Percentiles rank a stretch among this genome's conserved stretches.
Conservation (phyloP, 2,888 invertebrate genomes). For the Anthoptus insignis region DNA sequence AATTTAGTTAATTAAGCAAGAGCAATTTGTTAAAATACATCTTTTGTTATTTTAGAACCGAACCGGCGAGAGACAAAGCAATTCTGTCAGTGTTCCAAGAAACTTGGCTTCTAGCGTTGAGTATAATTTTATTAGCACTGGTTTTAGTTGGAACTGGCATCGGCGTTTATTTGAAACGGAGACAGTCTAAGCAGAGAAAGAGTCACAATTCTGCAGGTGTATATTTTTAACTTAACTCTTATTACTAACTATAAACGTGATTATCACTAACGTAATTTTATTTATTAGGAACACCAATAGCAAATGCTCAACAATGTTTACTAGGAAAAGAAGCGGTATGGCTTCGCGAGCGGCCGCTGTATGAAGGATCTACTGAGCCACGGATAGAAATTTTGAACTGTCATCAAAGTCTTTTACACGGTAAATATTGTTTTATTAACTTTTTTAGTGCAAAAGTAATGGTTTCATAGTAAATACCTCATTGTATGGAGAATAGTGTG, state of each 20-base stretch:
- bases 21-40: conserved; percentile 27
- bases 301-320: conserved; percentile 79
- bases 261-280: not conserved
- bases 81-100: conserved; percentile 82
- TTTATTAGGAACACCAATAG: conserved; percentile 65
- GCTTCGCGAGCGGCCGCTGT: conserved; percentile 76
- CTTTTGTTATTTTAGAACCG: conserved; percentile 70
- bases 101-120: conserved; percentile 79
- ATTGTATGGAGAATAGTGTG: too few relatives aligned
- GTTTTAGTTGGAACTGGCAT: conserved; percentile 72
- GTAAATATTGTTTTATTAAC: conserved; percentile 52
- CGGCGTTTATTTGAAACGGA: conserved; percentile 73
- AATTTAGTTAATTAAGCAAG: conserved; percentile 23
- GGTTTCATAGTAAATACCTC: too few relatives aligned
- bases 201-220: conserved; percentile 74
- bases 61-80: conserved; percentile 81
- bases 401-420: conserved; percentile 75
- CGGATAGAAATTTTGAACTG: conserved; percentile 81
- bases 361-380: conserved; percentile 79
- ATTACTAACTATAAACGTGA: too few relatives aligned
- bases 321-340: conserved; percentile 82
- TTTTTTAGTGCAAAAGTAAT: too few relatives aligned
- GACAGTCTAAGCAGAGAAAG: conserved; percentile 76
- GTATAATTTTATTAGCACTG: conserved; percentile 74
- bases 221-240: conserved; percentile 37